Conservation (phyloP, 2,888 invertebrate genomes). For the Baccha elongata region DNA sequence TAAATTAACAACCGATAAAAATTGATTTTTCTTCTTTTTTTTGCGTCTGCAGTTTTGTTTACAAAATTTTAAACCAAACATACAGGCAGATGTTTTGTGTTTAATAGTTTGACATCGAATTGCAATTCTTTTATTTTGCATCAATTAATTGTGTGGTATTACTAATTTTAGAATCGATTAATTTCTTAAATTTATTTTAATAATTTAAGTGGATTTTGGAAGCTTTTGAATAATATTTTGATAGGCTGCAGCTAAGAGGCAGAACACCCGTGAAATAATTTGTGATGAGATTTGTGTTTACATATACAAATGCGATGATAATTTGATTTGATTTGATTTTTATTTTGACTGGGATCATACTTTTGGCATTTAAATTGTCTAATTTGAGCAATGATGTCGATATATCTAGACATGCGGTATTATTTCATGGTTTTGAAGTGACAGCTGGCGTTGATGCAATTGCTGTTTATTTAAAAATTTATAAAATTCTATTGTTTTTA, state of each 20-base stretch:
- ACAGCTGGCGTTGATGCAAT: background rate
- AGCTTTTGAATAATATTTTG: conserved; percentile 31
- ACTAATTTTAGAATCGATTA: conserved; percentile 48
- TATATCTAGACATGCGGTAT: background rate
- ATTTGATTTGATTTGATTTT: conserved; percentile 32
- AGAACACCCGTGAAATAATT: conserved; percentile 9
- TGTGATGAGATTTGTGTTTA: conserved; percentile 24
- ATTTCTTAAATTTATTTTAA: background rate
- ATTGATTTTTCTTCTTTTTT: conserved; percentile 12
- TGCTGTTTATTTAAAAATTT: background rate
- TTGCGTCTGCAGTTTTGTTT: conserved; percentile 2
- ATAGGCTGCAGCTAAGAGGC: conserved; percentile 4
- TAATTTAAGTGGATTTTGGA: conserved; percentile 14
- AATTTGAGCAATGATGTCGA: background rate
- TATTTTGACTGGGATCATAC: conserved; percentile 11
- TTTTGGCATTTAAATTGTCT: background rate
- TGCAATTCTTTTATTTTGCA: conserved; percentile 57
- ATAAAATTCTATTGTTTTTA: background rate
- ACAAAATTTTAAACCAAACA: background rate
- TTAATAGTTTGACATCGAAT: conserved; percentile 47
- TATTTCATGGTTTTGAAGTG: background rate
- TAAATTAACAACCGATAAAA: conserved; percentile 69
- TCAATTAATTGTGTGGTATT: background rate
- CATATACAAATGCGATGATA: conserved; percentile 33
- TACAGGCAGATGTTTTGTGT: conserved; percentile 46